Evolutionary conservation across 2,888 invertebrate genomes (phyloP).

Genomic region (Lamproptera curius): DNA sequence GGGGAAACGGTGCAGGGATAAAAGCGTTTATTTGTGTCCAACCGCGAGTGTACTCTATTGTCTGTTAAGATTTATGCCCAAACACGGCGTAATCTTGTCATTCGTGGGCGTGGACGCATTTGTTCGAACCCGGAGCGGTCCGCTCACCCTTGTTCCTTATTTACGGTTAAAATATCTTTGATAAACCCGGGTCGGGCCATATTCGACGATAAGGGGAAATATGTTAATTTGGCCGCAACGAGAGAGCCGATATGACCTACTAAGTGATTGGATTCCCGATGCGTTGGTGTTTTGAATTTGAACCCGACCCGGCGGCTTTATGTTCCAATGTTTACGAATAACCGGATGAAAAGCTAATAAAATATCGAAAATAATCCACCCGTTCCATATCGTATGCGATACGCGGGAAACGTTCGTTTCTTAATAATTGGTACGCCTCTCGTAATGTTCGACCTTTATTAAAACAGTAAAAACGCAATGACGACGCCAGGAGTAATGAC

Average conservation of each 20-base stretch:
- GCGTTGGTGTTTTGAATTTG: conserved; percentile 66
- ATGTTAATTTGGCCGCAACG: conserved; percentile 69
- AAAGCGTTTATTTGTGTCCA: conserved; percentile 62
- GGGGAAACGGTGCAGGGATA: conserved; percentile 36
- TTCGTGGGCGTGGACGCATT: conserved; percentile 68
- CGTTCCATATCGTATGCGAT: conserved; percentile 46
- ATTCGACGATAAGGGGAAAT: conserved; percentile 73
- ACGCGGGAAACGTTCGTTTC: neutral
- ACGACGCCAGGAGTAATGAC: conserved; percentile 36
- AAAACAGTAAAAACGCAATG: conserved; percentile 36
- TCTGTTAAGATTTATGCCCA: conserved; percentile 68
- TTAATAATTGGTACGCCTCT: conserved; percentile 4
- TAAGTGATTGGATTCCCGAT: conserved; percentile 74
- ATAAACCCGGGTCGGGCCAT: conserved; percentile 63
- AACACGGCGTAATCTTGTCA: conserved; percentile 69
- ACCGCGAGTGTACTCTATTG: conserved; percentile 65
- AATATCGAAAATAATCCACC: conserved; percentile 35
- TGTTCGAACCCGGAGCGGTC: conserved; percentile 46
- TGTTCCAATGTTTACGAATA: conserved; percentile 72
- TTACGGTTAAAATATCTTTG: conserved; percentile 64
- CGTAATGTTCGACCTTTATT: conserved; percentile 15
- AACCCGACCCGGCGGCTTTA: conserved; percentile 43
- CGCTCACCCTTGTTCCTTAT: conserved; percentile 58
- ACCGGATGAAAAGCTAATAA: conserved; percentile 46
- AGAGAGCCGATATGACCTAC: conserved; percentile 70